Conservation (phyloP, 2,888 invertebrate genomes). For the Odontocerum albicorne region DNA sequence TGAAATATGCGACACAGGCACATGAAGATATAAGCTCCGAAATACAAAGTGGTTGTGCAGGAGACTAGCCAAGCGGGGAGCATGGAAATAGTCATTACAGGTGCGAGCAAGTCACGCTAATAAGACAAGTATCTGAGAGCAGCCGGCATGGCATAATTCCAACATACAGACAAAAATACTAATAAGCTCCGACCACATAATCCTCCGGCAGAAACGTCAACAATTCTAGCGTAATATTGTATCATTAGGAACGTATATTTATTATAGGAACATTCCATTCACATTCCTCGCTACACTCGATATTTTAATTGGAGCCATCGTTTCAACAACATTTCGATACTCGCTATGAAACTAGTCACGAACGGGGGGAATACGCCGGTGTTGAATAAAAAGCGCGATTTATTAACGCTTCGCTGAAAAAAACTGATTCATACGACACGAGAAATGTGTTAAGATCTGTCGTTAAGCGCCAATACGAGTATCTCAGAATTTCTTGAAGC, state of each 20-base stretch:
- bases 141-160: slow-evolving; percentile 16
- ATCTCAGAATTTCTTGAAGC: too few species aligned
- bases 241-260: neutral
- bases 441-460: too few species aligned
- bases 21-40: too few species aligned
- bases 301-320: neutral
- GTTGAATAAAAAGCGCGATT: too few species aligned
- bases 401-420: too few species aligned
- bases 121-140: slow-evolving; percentile 3
- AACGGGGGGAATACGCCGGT: too few species aligned
- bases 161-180: slow-evolving; percentile 11
- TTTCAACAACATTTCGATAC: neutral
- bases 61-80: neutral
- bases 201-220: slow-evolving; percentile 12
- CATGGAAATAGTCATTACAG: slow-evolving; percentile 12
- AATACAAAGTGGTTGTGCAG: too few species aligned
- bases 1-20: too few species aligned
- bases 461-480: too few species aligned
- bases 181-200: slow-evolving; percentile 8
- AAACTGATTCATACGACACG: too few species aligned
- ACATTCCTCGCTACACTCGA: neutral
- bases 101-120: slow-evolving; percentile 15
- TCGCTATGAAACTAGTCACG: too few species aligned
- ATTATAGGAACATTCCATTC: neutral
- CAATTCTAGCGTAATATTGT: slow-evolving; percentile 12